Conservation (phyloP, 2,888 invertebrate genomes). For the Protophormia terraenovae region DNA sequence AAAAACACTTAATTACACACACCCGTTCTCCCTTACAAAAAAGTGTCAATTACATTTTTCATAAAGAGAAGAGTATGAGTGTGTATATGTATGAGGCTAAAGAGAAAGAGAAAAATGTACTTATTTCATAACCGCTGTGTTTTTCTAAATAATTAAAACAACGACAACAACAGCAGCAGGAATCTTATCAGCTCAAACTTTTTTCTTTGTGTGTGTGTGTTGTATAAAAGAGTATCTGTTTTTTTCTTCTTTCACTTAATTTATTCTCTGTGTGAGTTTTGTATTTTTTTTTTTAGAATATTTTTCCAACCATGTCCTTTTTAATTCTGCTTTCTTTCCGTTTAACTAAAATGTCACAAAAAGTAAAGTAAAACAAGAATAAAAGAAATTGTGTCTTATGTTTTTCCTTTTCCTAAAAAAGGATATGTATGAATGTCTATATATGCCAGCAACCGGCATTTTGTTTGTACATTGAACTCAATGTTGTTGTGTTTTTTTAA, state of each 20-base stretch:
- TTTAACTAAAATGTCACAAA: slow-evolving; percentile 15
- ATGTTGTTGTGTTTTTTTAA: slow-evolving; percentile 1
- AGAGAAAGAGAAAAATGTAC: slow-evolving; percentile 17
- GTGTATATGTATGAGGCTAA: background rate
- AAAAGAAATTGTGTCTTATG: slow-evolving; percentile 23
- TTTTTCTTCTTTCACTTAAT: background rate
- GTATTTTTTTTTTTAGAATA: background rate
- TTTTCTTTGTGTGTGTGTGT: background rate
- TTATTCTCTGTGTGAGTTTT: slow-evolving; percentile 26
- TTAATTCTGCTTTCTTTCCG: slow-evolving; percentile 25
- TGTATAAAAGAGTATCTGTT: background rate
- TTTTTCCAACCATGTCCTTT: slow-evolving; percentile 44
- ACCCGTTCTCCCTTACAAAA: slow-evolving; percentile 7
- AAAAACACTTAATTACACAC: too few species aligned
- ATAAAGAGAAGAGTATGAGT: background rate
- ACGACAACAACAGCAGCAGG: background rate
- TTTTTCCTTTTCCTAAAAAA: too few species aligned
- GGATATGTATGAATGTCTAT: too few species aligned
- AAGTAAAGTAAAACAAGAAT: slow-evolving; percentile 14
- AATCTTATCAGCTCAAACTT: background rate
- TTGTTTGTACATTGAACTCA: slow-evolving; percentile 64
- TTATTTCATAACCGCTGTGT: slow-evolving; percentile 9
- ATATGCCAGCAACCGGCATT: slow-evolving; percentile 56
- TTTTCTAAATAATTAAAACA: slow-evolving; percentile 25
- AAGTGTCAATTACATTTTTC: slow-evolving; percentile 62